These are phyloP conservation scores for Rhagium mordax DNA, from an alignment of 2,888 invertebrate species.

Conservation along the genomic window DNA sequence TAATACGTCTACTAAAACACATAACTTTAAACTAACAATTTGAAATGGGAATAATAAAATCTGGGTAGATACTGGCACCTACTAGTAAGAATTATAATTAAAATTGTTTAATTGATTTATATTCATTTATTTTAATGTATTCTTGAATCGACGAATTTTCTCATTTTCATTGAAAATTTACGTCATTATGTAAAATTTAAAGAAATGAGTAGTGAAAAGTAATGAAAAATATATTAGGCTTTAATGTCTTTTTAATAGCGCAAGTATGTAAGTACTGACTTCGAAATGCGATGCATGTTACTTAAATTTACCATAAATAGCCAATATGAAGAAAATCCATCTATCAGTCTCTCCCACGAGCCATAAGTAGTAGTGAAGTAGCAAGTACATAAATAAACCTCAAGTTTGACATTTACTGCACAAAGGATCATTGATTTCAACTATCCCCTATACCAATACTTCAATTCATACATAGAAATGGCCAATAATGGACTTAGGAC, in stretches of 20 bases:
- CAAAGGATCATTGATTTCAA: constrained; percentile 51
- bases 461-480: constrained; percentile 51
- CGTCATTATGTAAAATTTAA: too few species aligned
- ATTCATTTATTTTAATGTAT: too few species aligned
- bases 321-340: constrained; percentile 24
- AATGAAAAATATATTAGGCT: neutral
- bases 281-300: neutral
- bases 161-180: too few species aligned
- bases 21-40: too few species aligned
- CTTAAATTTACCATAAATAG: constrained; percentile 13
- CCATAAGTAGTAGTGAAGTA: constrained; percentile 29
- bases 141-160: too few species aligned
- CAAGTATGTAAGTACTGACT: neutral
- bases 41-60: too few species aligned
- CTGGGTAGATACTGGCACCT: too few species aligned
- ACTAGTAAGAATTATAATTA: too few species aligned
- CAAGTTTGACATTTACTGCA: constrained; percentile 46
- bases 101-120: too few species aligned
- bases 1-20: too few species aligned
- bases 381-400: constrained; percentile 44
- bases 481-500: constrained; percentile 43
- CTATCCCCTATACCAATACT: constrained; percentile 42
- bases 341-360: constrained; percentile 17
- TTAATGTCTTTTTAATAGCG: neutral
- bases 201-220: neutral